Evolutionary conservation across 2,797 vertebrate species (phyloP).

Genomic region (Alfaro cultratus): DNA sequence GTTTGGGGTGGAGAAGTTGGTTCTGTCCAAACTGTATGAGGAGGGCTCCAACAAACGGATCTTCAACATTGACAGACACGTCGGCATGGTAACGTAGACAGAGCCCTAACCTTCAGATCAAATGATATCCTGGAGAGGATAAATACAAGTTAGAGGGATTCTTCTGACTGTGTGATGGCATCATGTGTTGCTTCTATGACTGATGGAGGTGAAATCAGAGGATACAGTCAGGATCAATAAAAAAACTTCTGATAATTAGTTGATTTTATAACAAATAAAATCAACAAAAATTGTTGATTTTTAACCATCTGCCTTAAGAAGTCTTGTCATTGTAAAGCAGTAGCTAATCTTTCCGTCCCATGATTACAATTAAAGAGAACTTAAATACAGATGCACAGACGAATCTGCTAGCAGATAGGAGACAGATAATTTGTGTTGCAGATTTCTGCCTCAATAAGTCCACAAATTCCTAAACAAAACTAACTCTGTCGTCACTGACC

Average conservation of each 20-base stretch:
- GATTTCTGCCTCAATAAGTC: too few relatives aligned
- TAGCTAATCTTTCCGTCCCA: not conserved
- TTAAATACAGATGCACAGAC: not conserved
- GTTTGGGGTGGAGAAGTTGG: constrained; percentile 96
- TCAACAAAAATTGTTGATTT: too few relatives aligned
- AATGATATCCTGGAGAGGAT: not conserved
- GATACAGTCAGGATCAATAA: not conserved
- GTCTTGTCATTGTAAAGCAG: not conserved
- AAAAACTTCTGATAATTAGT: not conserved
- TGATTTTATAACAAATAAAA: not conserved
- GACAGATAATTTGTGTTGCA: not conserved
- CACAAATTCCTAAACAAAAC: too few relatives aligned
- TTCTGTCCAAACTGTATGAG: constrained; percentile 98
- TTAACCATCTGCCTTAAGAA: not conserved
- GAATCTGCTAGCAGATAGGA: not conserved
- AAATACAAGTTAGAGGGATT: not conserved
- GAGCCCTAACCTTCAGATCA: not conserved
- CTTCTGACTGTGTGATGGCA: not conserved
- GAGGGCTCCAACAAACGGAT: constrained; percentile 97
- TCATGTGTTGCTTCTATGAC: not conserved
- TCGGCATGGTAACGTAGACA: constrained; percentile 90
- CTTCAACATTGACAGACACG: constrained; percentile 96
- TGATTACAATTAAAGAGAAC: not conserved
- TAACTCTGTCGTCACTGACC: too few relatives aligned
- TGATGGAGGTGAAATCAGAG: not conserved